Base-by-base conservation (phyloP, 2,797 vertebrate genomes). In the Sebastes nivosus region DNA sequence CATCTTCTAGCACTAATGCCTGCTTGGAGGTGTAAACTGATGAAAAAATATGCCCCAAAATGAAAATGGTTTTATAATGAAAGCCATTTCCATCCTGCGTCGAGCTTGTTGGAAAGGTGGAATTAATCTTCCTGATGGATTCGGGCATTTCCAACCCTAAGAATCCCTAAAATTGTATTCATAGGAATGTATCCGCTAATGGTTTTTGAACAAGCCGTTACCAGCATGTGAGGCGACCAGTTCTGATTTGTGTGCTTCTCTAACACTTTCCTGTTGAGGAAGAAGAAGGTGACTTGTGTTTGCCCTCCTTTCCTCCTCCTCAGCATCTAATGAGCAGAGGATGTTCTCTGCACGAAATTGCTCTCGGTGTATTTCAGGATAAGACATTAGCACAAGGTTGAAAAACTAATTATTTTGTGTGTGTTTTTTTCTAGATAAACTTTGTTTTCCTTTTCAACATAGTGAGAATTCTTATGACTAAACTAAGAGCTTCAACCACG, bases 371-470 rank as follows among this genome's bases (percentile, higher is more conserved):
- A 16, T 70, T 77, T 58, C 64, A 75, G 16, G 18, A 29, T 20
- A 30, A 57, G 36, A 57, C 16, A 42, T 67, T 77, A 82, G 50
- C 70, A 27, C 58, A 20, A 16, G 29, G 27, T 63, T 82, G 16
- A 75, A 61, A 54, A 69, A 50, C 70, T 70, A 61, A 86, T 73
- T 60, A 11, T 70, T 63, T 71, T 76, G 10, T 80, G n/a, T 87
- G 24, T 57, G 67, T 76, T 66, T 46, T 71, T 79, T 79, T 42
- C 30, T 85, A 99, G 98, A 98, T 99, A 87, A 99, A 99, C 88
- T 99, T 99, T 94, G 95, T 99, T 82, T 99, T 99, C 94, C 96
- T 99, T 13, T 99, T 99, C 95, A 99, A 98, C 95, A 99, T 99
- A 57, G 97, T 99, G 66, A 95, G 98, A 89, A 99, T 99, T 89